Percentiles rank a stretch among this genome's conserved stretches.
Evolutionary conservation across 2,113 vertebrate genomes (phyloP).

Genomic region (Toxotes jaculatrix): DNA sequence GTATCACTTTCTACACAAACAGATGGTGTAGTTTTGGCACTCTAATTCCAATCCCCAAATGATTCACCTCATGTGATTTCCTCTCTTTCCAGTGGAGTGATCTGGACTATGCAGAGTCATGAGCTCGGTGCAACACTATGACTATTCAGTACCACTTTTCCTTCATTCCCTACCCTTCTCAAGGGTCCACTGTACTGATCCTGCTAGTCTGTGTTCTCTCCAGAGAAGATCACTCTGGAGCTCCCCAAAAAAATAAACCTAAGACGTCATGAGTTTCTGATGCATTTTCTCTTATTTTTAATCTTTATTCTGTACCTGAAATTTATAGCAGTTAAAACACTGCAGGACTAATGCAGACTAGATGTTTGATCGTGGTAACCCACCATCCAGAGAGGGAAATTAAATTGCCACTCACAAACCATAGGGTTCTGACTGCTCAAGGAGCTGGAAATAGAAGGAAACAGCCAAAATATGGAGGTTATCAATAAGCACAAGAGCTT

Average conservation of each 20-base stretch:
- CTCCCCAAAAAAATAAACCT: neutral
- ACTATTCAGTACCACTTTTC: conserved; percentile 12
- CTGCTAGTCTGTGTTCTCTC: neutral
- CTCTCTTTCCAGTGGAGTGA: neutral
- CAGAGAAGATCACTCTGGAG: too few species aligned
- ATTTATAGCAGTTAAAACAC: neutral
- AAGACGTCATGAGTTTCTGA: neutral
- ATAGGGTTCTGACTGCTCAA: neutral
- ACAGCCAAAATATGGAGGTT: neutral
- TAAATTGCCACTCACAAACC: neutral
- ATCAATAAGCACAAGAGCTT: neutral
- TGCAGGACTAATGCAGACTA: neutral
- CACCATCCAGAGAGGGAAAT: neutral
- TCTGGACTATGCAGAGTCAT: neutral
- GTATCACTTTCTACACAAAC: neutral
- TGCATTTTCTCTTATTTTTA: neutral
- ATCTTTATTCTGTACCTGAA: neutral
- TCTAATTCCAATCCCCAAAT: neutral
- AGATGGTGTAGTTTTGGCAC: neutral
- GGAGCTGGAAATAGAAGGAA: neutral
- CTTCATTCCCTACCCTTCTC: neutral
- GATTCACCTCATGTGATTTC: conserved; percentile 5
- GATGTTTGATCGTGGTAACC: neutral
- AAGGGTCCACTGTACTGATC: neutral
- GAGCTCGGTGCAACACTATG: neutral